Base-by-base conservation (phyloP, 2,113 vertebrate genomes). In the Indicator maculatus region DNA sequence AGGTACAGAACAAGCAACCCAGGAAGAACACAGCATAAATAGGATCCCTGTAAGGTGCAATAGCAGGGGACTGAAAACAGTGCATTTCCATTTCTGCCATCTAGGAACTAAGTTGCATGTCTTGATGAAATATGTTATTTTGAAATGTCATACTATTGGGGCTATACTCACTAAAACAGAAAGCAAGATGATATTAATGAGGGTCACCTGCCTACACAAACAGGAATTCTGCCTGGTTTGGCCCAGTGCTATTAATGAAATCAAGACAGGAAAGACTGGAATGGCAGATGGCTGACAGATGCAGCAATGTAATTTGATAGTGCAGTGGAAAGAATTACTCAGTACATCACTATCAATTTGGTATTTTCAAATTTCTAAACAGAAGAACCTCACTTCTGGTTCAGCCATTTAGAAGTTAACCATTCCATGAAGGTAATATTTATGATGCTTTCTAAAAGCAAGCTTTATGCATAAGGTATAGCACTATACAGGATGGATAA, bases 271-370 rank as follows among this genome's bases (percentile, higher is more conserved):
- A 96, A 96, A 95, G 79, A 77, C 58, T 91, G 85, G 85, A 94
- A 93, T 86, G 94, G 79, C 94, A 96, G 95, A 95, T 95, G 95
- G 95, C 44, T 95, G 91, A 81, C 95, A 96, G 94, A 97, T 95
- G 94, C 91, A 93, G 64, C 82, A 36, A 60, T 75, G 53, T 93
- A 91, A 93, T 96, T 95, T 80, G 69, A 91, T 86, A 82, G 93
- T 93, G 76, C 87, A 86, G 72, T 91, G 94, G 94, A 97, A 95
- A 93, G 65, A 93, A 94, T 95, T 92, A 96, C 85, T 96, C 85
- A 90, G 65, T 86, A 67, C 66, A 80, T 86, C 80, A 84, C 91
- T 89, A 93, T 81, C 79, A 67, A 70, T 70, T 89, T 67, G 59
- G 19, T 69, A 59, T 92, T 93, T 89, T 93, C 71, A 33, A 80